A percentile compares a stretch with the other conserved stretches of the same genome.
Conservation (phyloP, 2,888 invertebrate species). For the Bombylius major region DNA sequence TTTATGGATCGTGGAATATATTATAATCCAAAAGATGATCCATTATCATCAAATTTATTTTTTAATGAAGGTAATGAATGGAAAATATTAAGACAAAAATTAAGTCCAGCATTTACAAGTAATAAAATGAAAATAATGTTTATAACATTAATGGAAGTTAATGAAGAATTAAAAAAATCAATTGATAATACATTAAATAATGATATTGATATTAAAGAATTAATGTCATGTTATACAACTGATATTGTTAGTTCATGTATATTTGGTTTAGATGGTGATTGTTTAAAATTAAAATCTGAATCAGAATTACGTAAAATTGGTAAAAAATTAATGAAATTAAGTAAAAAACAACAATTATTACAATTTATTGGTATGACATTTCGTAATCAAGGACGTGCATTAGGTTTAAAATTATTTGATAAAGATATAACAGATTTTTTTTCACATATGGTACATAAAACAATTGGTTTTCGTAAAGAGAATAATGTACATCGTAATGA, state of each 20-base stretch:
- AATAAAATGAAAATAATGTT: conserved; percentile 16
- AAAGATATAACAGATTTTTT: conserved; percentile 9
- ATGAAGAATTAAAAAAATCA: conserved; percentile 7
- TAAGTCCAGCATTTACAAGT: conserved; percentile 14
- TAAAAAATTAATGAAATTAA: conserved; percentile 7
- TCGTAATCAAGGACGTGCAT: background rate
- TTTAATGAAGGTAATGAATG: conserved; percentile 13
- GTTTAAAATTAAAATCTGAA: conserved; percentile 21
- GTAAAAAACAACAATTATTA: conserved; percentile 2
- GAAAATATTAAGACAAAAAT: conserved; percentile 11
- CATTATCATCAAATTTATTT: conserved; percentile 14
- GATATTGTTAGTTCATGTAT: conserved; percentile 23
- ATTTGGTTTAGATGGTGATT: conserved; percentile 31
- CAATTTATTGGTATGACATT: conserved; percentile 5
- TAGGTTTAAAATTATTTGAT: conserved; percentile 8
- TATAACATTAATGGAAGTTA: conserved; percentile 11
- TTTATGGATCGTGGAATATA: conserved; percentile 15
- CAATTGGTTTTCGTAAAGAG: conserved; percentile 10
- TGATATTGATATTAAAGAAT: conserved; percentile 12
- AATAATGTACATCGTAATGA: conserved; percentile 14
- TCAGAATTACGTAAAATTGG: conserved; percentile 20
- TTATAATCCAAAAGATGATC: conserved; percentile 13
- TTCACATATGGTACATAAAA: conserved; percentile 10
- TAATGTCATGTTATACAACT: conserved; percentile 12
- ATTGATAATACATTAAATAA: background rate